A percentile compares a stretch with the other conserved stretches of the same genome.
Conservation (phyloP, 2,888 invertebrate genomes). For the Trichogramma dendrolimi region DNA sequence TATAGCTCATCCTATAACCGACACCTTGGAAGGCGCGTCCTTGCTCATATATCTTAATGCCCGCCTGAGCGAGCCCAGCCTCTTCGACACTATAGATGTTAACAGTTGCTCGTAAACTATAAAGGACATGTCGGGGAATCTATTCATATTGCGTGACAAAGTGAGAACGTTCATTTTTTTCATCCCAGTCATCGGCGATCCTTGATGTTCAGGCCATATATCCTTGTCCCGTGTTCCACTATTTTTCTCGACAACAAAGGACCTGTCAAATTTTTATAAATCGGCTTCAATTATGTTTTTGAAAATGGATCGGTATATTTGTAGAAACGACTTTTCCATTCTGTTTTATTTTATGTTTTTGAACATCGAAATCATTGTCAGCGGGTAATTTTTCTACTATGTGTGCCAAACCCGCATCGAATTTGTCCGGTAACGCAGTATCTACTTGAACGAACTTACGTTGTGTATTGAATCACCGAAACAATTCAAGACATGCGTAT, state of each 20-base stretch:
- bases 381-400: no score
- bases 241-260: not conserved
- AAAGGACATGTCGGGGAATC: constrained; percentile 32
- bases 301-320: no score
- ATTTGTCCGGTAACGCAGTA: no score
- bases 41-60: constrained; percentile 32
- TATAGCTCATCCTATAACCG: constrained; percentile 8
- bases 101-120: constrained; percentile 31
- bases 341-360: no score
- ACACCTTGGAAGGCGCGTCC: constrained; percentile 21
- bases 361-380: no score
- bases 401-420: no score
- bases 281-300: no score
- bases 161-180: constrained; percentile 32
- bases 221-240: no score
- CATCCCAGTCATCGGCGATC: constrained; percentile 20
- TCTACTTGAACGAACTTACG: no score
- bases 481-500: no score
- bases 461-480: no score
- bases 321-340: no score
- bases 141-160: constrained; percentile 36
- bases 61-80: constrained; percentile 8
- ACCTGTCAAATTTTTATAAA: not conserved
- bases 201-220: not conserved
- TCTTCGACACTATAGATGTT: constrained; percentile 24